Conservation (phyloP, 2,797 vertebrate species). For the Caiman crocodilus region DNA sequence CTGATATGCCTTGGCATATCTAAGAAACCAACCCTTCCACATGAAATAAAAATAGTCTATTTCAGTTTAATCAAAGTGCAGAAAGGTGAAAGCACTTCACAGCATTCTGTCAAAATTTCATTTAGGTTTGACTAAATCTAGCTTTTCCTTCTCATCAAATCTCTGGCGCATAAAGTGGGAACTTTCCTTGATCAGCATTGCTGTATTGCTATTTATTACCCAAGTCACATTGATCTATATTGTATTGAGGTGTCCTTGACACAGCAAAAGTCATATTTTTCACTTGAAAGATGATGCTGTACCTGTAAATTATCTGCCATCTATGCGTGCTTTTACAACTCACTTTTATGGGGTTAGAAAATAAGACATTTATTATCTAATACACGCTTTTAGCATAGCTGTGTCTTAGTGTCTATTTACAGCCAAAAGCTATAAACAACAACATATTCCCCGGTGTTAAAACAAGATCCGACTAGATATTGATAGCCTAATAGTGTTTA, state of each 20-base stretch:
- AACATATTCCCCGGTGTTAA: neutral
- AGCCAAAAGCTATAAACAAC: neutral
- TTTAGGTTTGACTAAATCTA: neutral
- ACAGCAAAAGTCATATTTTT: slow-evolving; percentile 15
- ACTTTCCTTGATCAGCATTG: neutral
- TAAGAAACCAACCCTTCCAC: neutral
- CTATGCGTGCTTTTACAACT: neutral
- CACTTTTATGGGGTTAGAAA: neutral
- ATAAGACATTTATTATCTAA: neutral
- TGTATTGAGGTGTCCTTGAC: neutral
- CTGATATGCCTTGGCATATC: neutral
- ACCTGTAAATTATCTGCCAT: slow-evolving; percentile 24
- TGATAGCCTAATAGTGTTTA: neutral
- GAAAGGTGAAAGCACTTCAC: neutral
- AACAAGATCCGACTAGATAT: too few species aligned
- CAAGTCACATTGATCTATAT: neutral
- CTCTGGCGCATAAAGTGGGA: neutral
- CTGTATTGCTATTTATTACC: neutral
- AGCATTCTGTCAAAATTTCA: neutral
- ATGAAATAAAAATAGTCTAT: neutral
- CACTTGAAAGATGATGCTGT: neutral
- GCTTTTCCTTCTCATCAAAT: neutral
- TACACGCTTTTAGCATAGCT: neutral
- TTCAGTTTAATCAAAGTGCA: neutral
- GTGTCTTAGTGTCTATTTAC: neutral